Percentiles rank a stretch among this genome's conserved stretches.
Conservation (phyloP, 30 jellyfish, hydroid and myxozoan species). For the Cassiopea andromeda region DNA sequence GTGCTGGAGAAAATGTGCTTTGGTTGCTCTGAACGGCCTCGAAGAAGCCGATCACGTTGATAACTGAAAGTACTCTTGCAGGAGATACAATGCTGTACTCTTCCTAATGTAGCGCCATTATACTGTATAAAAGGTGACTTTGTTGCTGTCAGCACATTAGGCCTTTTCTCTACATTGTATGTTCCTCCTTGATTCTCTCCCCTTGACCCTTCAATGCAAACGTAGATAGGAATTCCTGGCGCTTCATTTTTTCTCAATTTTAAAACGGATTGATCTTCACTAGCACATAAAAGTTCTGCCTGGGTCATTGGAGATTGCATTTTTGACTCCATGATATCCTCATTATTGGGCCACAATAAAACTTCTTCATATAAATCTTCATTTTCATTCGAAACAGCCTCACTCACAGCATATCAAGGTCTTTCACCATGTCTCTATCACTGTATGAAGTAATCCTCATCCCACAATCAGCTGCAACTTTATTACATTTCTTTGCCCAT, state of each 20-base stretch:
- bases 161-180: slow-evolving; percentile 10
- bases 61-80: too few relatives aligned
- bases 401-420: slow-evolving; percentile 42
- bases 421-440: slow-evolving; percentile 6
- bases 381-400: slow-evolving; percentile 49
- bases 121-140: slow-evolving; percentile 37
- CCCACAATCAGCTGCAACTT: slow-evolving; percentile 19
- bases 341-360: slow-evolving; percentile 15
- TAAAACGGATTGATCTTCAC: slow-evolving; percentile 8
- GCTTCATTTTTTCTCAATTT: slow-evolving; percentile 11
- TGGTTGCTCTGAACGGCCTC: slow-evolving; percentile 61
- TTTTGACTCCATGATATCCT: too few relatives aligned
- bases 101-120: too few relatives aligned
- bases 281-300: too few relatives aligned
- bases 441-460: too few relatives aligned
- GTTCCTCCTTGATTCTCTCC: neutral
- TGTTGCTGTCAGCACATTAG: neutral
- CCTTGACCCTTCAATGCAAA: neutral
- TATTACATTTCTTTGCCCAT: slow-evolving; percentile 39
- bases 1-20: slow-evolving; percentile 37
- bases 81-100: too few relatives aligned
- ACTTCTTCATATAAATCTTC: neutral
- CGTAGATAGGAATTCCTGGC: slow-evolving; percentile 27
- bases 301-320: too few relatives aligned
- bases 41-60: too few relatives aligned